A percentile compares a stretch with the other conserved stretches of the same genome.
These are phyloP conservation scores for Leuciscus idus DNA, from an alignment of 2,113 vertebrate genomes.

Conservation along the genomic window DNA sequence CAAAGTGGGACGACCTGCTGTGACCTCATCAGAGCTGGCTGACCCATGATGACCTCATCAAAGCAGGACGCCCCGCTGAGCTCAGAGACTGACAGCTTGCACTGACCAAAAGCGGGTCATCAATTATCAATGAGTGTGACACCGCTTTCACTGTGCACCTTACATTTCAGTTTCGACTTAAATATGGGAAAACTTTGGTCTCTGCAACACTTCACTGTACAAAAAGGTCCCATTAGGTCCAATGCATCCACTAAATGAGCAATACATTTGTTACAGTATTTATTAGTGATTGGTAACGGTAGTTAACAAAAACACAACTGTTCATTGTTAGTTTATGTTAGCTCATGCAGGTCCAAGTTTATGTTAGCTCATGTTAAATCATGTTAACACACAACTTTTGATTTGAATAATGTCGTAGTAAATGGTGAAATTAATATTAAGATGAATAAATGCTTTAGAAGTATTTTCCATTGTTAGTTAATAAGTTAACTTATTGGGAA, in stretches of 20 bases:
- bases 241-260: not conserved
- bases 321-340: not conserved
- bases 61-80: slow-evolving; percentile 73
- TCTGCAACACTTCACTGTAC: not conserved
- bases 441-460: not conserved
- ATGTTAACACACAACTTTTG: not conserved
- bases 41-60: slow-evolving; percentile 80
- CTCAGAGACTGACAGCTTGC: slow-evolving; percentile 52
- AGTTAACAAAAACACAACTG: not conserved
- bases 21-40: slow-evolving; percentile 77
- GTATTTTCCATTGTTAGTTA: not conserved
- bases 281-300: not conserved
- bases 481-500: not conserved
- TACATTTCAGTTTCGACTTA: slow-evolving; percentile 42
- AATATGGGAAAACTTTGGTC: slow-evolving; percentile 1
- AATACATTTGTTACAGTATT: not conserved
- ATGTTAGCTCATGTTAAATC: not conserved
- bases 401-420: not conserved
- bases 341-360: not conserved
- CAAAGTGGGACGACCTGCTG: slow-evolving; percentile 76
- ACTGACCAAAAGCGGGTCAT: slow-evolving; percentile 69
- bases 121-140: slow-evolving; percentile 72
- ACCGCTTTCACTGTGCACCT: slow-evolving; percentile 36
- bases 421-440: not conserved
- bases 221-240: not conserved